phyloP scores from a whole-genome alignment of 2,797 vertebrate species.

The Poecile montanus region DNA sequence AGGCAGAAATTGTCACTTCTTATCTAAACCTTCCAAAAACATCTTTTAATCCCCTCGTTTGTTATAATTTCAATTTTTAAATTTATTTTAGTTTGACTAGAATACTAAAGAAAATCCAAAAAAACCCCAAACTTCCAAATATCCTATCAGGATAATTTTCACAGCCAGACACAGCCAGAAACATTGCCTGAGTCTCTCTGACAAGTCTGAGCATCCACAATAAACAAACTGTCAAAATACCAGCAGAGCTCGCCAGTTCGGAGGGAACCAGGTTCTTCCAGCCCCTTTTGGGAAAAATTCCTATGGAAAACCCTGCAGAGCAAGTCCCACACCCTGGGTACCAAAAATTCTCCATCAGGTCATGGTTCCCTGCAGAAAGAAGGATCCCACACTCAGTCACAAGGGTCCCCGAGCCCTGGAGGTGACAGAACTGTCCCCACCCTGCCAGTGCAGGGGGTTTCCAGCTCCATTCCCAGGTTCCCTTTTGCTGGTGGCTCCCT shows the following conservation, averaged over 20 bases:
- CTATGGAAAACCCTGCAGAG: not conserved
- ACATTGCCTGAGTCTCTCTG: not conserved
- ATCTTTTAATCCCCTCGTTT: not conserved
- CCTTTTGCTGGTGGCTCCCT: not conserved
- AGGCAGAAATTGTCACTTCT: not conserved
- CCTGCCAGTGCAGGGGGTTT: not conserved
- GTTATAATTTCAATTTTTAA: not conserved
- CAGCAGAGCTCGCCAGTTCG: accelerated
- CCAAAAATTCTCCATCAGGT: not conserved
- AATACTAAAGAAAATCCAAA: not conserved
- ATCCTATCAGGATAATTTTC: not conserved
- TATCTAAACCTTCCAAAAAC: not conserved
- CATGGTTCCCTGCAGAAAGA: accelerated
- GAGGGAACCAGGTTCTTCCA: not conserved
- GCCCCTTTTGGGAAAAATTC: accelerated
- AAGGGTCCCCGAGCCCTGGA: no score
- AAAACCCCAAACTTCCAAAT: not conserved
- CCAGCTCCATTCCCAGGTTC: not conserved
- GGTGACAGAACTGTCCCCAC: not conserved
- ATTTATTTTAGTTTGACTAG: not conserved
- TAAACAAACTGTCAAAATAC: not conserved
- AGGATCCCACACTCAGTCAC: accelerated
- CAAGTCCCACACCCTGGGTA: no score
- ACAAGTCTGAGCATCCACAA: not conserved
- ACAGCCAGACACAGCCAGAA: not conserved